These are phyloP conservation scores for Hyphantria cunea DNA, from an alignment of 1,140 invertebrate species.

Conservation along the genomic window DNA sequence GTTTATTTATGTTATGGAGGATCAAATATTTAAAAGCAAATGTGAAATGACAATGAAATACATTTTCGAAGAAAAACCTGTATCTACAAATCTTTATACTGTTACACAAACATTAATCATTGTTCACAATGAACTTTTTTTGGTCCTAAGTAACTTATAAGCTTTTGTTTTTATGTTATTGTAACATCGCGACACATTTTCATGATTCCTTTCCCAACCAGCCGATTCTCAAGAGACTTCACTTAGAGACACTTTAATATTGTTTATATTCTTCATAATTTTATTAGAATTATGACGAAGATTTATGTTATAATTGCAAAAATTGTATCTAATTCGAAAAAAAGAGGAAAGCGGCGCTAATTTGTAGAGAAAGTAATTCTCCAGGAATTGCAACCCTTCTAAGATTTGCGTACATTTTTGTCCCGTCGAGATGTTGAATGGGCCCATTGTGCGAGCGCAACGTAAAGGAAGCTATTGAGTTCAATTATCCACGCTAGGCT, in stretches of 20 bases:
- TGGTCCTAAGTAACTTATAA: not conserved
- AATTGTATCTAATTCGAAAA: slow-evolving; percentile 28
- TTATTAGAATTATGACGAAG: not conserved
- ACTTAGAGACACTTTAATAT: no score
- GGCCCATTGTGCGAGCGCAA: slow-evolving; percentile 59
- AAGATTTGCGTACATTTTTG: slow-evolving; percentile 36
- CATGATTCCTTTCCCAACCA: no score
- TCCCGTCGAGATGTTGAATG: slow-evolving; percentile 56
- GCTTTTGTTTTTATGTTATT: not conserved
- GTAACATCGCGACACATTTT: no score
- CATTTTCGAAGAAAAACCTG: not conserved
- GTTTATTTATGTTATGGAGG: slow-evolving; percentile 26
- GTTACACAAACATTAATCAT: not conserved
- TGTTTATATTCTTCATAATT: no score
- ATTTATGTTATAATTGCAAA: slow-evolving; percentile 27
- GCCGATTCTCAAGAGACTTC: no score
- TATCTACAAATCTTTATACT: not conserved
- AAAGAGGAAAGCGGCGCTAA: slow-evolving; percentile 62
- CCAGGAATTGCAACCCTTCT: slow-evolving; percentile 57
- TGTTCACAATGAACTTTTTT: not conserved
- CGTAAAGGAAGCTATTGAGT: slow-evolving; percentile 68
- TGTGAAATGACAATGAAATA: slow-evolving; percentile 17
- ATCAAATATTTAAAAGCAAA: slow-evolving; percentile 20
- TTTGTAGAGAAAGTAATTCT: slow-evolving; percentile 60
- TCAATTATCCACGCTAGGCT: slow-evolving; percentile 61